Evolutionary conservation across 2,888 invertebrate genomes (phyloP).

Genomic region (Thereva nobilitata): DNA sequence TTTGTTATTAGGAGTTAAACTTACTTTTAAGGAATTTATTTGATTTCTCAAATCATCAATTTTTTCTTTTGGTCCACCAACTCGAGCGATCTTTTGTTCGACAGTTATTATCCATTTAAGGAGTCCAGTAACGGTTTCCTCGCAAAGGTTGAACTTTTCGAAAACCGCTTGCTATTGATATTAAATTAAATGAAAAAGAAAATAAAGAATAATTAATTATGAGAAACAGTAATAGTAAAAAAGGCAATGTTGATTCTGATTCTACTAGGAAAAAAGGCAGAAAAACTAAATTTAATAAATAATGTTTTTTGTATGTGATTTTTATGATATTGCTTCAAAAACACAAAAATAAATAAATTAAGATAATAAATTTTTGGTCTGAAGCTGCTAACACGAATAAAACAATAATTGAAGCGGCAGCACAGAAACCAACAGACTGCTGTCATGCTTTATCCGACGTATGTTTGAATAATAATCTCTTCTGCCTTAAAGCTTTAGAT

Average conservation of each 20-base stretch:
- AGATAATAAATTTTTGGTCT: too few relatives aligned
- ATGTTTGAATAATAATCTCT: too few relatives aligned
- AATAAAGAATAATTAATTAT: constrained; percentile 46
- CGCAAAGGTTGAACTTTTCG: constrained; percentile 90
- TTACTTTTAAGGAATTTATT: constrained; percentile 83
- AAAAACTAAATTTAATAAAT: background rate
- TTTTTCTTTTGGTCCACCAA: constrained; percentile 85
- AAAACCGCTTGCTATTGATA: constrained; percentile 85
- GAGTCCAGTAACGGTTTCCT: constrained; percentile 81
- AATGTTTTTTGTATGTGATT: too few relatives aligned
- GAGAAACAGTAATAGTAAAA: too few relatives aligned
- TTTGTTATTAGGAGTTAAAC: background rate
- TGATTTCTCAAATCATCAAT: constrained; percentile 85
- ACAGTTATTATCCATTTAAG: constrained; percentile 85
- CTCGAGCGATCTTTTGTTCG: constrained; percentile 81
- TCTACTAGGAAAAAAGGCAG: background rate
- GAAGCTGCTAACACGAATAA: too few relatives aligned
- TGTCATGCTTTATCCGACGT: too few relatives aligned
- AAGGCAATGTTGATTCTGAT: too few relatives aligned
- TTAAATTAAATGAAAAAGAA: constrained; percentile 31
- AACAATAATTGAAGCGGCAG: too few relatives aligned
- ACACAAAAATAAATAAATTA: background rate
- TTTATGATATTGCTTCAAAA: background rate
- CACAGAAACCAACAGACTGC: too few relatives aligned
- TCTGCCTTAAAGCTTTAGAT: too few relatives aligned